A percentile compares a stretch with the other conserved stretches of the same genome.
phyloP scores from a whole-genome alignment of 1,140 invertebrate genomes.

The Stenopsyche tienmushanensis region DNA sequence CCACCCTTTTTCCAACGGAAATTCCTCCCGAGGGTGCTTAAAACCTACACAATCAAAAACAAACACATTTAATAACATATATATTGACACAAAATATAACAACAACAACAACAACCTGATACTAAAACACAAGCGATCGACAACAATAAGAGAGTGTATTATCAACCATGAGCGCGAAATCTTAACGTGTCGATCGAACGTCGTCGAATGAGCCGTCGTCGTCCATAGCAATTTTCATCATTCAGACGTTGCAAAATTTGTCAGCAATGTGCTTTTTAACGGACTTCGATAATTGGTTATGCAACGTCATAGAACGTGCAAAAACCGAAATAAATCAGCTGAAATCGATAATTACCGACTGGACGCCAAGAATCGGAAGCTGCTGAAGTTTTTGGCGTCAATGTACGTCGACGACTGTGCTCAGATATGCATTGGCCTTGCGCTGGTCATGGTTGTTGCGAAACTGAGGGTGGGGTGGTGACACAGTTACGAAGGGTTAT shows the following conservation, averaged over 20 bases:
- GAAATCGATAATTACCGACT: not conserved
- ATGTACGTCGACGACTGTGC: not conserved
- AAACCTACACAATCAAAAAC: no score
- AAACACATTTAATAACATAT: no score
- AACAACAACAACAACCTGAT: not conserved
- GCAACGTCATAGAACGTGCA: not conserved
- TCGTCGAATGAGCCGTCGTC: not conserved
- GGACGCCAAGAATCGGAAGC: no score
- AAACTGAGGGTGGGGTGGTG: no score
- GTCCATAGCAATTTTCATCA: not conserved
- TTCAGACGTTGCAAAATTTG: conserved; percentile 11
- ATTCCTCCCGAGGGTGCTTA: no score
- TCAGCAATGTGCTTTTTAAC: not conserved
- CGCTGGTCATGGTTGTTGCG: not conserved
- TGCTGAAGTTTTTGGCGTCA: not conserved
- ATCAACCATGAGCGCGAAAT: no score
- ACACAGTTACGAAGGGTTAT: no score
- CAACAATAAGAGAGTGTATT: not conserved
- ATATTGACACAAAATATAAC: no score
- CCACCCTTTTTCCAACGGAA: conserved; percentile 14
- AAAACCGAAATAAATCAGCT: not conserved
- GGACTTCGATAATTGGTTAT: not conserved
- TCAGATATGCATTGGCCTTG: not conserved
- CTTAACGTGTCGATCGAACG: not conserved
- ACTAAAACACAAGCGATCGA: not conserved